Evolutionary conservation across 2,113 vertebrate species (phyloP), one percentile per base, ranked within the genome.

Genomic region (Ciconia maguari): DNA sequence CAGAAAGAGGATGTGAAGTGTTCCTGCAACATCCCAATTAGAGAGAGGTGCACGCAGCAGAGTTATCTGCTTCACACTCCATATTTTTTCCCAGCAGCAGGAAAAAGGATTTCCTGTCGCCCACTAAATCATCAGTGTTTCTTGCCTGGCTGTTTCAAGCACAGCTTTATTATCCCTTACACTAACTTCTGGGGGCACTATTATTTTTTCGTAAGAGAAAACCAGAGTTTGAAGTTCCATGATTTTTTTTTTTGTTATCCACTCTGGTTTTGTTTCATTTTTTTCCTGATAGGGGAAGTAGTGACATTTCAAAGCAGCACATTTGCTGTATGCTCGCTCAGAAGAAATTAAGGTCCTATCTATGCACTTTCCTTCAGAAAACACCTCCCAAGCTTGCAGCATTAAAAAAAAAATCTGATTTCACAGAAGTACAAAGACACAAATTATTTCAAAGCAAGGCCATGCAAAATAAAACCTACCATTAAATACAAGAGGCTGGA

Each of bases 291-390:
- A 72, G 48, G 17, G 21, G n/a, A 94, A 81, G 18, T 64, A 83
- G 68, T 95, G 95, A 90, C 90, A 95, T 94, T 96, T 95, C 75
- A 94, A 89, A 93, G 83, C 68, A 93, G 64, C 79, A 92, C 76
- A 36, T 92, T 81, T 83, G 36, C 90, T 80, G 19, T 8, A 66
- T n/a, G 51, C 60, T 94, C 12, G 4, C 66, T 87, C 51, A 64
- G 51, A 86, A 90, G 84, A 96, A 94, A 94, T 81, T 24, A 52
- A 90, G 88, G 42, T 89, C 64, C 64, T 55, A 68, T 41, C 93
- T 90, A 34, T 90, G 88, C 83, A 83, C 83, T 86, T 94, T 93
- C 86, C 75, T 83, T 90, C 83, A 96, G 71, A 94, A 96, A 96
- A 90, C 0, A 5, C 66, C 94, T 92, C 90, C 82, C 5, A 13